Base-by-base conservation (phyloP, 2,797 vertebrate genomes). In the Falco biarmicus region DNA sequence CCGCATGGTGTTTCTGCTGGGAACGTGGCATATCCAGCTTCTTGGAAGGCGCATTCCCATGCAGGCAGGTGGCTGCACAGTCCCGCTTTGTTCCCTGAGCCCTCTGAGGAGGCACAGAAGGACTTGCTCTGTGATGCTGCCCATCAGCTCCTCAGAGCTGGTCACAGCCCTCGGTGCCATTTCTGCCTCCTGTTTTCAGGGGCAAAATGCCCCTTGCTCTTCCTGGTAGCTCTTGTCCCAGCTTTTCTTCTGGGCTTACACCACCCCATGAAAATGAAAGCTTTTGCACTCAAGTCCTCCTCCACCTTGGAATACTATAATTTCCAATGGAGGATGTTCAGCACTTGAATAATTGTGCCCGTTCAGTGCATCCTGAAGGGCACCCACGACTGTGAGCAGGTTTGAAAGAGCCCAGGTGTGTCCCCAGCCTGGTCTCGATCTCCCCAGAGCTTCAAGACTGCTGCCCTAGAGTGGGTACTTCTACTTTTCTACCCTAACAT, bases 31-130 rank as follows among this genome's bases (percentile, higher is more conserved):
- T 97, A 97, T 96, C 68, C 81, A 93, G 17, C 88, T 60, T 37
- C 85, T 89, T 37, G 37, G 92, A 94, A 95, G 94, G 92, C 64
- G 92, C 93, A 96, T 96, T 97, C 94, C 77, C 37, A 39, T 96
- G 81, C 13, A 9, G 95, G 94, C 24, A 70, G 91, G 95, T 8
- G 63, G 82, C 73, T 76, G 54, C 93, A 97, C 96, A 96, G 88
- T 87, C 84, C 76, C 2, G 43, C 95, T 97, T 97, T 97, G 96
- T 97, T 97, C 78, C 31, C 31, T 0, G 0, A 59, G 78, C 83
- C 79, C 92, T 95, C 69, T 39, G 93, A 70, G 51, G 51, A 61
- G 79, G 74, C 32, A 0, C 47, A 31, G 78, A 9, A 48, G 75
- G 93, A 82, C 56, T 78, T 45, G 85, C 69, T 93, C 94, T 39